A percentile compares a stretch with the other conserved stretches of the same genome.
Conservation (phyloP, 2,888 invertebrate species). For the Formica aserva region DNA sequence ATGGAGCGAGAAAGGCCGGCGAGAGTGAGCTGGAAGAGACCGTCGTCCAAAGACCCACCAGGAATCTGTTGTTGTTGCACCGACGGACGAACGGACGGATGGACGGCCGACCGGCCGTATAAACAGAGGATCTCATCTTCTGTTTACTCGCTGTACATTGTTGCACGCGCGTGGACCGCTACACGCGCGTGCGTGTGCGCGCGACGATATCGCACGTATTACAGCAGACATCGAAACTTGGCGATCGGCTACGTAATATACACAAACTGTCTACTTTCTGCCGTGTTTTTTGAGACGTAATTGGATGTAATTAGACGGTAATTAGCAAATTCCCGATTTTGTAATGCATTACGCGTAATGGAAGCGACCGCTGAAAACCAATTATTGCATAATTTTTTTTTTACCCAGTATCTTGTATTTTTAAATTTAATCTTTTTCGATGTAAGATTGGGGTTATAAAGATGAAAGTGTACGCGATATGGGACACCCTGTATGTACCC, state of each 20-base stretch:
- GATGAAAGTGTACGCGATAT: not conserved
- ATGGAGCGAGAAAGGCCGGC: conserved; percentile 58
- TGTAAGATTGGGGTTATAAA: not conserved
- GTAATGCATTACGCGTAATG: not conserved
- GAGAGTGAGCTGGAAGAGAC: conserved; percentile 81
- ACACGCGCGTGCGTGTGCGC: conserved; percentile 15
- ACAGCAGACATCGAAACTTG: not conserved
- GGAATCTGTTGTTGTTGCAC: conserved; percentile 85
- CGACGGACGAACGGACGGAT: conserved; percentile 75
- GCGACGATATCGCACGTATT: conserved; percentile 13
- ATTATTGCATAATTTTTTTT: not conserved
- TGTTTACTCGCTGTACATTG: conserved; percentile 76
- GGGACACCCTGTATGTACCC: not conserved
- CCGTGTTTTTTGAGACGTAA: not conserved
- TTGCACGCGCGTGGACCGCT: conserved; percentile 8
- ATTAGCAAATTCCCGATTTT: not conserved
- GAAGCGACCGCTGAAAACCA: not conserved
- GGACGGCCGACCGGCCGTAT: conserved; percentile 65
- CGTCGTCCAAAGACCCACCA: conserved; percentile 84
- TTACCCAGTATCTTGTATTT: not conserved
- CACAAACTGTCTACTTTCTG: not conserved
- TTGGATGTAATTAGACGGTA: not conserved
- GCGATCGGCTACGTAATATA: not conserved
- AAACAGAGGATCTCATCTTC: conserved; percentile 83
- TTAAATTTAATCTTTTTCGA: not conserved